Base-by-base conservation (phyloP, 1,140 invertebrate genomes). In the Cecropterus lyciades region DNA sequence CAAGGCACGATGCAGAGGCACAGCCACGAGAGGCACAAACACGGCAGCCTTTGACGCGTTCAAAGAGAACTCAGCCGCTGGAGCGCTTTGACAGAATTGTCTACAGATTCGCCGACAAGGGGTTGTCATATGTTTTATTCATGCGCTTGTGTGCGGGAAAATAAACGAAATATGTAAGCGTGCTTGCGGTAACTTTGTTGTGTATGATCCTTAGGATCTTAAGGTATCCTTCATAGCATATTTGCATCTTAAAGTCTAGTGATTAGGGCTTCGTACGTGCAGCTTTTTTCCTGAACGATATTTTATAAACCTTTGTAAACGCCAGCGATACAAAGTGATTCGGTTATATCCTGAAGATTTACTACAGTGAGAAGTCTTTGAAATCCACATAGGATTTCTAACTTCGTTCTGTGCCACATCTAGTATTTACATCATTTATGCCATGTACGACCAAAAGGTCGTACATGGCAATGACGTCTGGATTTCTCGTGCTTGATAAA, bases 21-120 rank as follows among this genome's bases (percentile, higher is more conserved):
- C 73, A 55, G 68, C 55, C 49, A 70, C 51, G 68, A 77, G 72
- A 70, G 69, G 70, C 48, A 73, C 80, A 82, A 80, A 82, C 77
- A 82, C 11, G 65, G 72, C 69, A 65, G 65, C 77, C 80, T 82
- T 82, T 82, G 80, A 79, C 74, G 70, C 56, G 57, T 42, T 74
- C 77, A 79, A 79, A 79, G 77, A 62, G 73, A 59, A 59, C 68
- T 30, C 48, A 73, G 63, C 57, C 63, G 59, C 57, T 72, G 67
- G 45, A 30, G 57, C 67, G 77, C 77, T 77, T 76, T 79, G 74
- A 77, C 72, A 74, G 67, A 72, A 79, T 77, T 79, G 77, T 79
- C 77, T 75, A 73, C 74, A 74, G 70, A 78, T 78, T 70, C 72
- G 68, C 60, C 63, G 59, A 49, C 57, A 68, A 57, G 53, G 67